phyloP scores from a whole-genome alignment of 2,888 invertebrate genomes.

The Masnerella sp. region DNA sequence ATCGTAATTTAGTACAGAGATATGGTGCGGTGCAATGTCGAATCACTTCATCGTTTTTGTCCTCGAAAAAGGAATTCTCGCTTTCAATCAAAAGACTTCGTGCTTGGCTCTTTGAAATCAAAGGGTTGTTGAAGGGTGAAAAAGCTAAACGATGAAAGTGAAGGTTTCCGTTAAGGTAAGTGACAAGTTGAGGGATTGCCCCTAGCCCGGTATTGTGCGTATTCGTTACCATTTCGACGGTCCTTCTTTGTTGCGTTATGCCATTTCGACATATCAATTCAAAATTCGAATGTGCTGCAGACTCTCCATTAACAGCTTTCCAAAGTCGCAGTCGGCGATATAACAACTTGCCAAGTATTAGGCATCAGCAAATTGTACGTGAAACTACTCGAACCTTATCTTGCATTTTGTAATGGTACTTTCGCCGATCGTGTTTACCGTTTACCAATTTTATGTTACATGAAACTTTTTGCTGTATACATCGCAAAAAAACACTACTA shows the following conservation, averaged over 20 bases:
- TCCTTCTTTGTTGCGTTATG: conserved; percentile 54
- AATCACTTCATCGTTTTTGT: conserved; percentile 21
- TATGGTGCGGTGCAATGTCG: conserved; percentile 22
- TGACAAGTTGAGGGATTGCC: conserved; percentile 76
- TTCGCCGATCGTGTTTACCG: too few species aligned
- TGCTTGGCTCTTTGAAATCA: conserved; percentile 49
- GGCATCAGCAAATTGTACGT: conserved; percentile 38
- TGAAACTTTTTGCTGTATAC: too few species aligned
- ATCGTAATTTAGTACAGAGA: conserved; percentile 37
- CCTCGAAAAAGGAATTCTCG: conserved; percentile 35
- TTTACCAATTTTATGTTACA: too few species aligned
- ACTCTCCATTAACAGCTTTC: conserved; percentile 52
- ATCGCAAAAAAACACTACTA: too few species aligned
- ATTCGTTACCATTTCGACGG: conserved; percentile 65
- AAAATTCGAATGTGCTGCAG: conserved; percentile 40
- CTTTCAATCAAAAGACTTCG: conserved; percentile 46
- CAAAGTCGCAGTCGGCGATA: conserved; percentile 31
- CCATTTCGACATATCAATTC: conserved; percentile 56
- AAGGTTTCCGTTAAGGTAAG: conserved; percentile 67
- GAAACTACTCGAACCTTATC: too few species aligned
- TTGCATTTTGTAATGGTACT: too few species aligned
- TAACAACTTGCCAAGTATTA: conserved; percentile 30
- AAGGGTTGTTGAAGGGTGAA: conserved; percentile 53
- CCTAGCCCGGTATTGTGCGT: conserved; percentile 69
- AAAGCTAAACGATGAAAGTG: conserved; percentile 59